Conservation (phyloP, 2,797 vertebrate species). For the Acanthiza pusilla region DNA sequence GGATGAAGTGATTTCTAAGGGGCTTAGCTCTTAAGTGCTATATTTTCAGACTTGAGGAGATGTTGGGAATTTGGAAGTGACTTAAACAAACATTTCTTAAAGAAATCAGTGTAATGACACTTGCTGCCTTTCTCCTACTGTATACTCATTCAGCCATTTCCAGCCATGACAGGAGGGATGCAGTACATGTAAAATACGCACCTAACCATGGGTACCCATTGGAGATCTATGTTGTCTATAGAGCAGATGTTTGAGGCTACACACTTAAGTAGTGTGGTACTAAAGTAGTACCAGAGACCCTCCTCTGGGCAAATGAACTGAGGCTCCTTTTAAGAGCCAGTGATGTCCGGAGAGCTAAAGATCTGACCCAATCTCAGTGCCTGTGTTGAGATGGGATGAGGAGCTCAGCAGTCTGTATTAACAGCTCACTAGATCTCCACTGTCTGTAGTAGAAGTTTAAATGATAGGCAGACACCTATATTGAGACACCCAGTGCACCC, state of each 20-base stretch:
- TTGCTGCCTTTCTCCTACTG: neutral
- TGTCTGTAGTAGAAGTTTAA: neutral
- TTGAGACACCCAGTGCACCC: neutral
- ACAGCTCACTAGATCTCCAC: neutral
- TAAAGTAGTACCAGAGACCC: neutral
- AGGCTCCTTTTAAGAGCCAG: neutral
- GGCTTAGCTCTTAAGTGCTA: neutral
- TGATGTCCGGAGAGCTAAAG: neutral
- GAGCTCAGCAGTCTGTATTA: neutral
- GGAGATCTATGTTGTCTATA: neutral
- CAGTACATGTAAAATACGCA: neutral
- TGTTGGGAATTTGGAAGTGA: neutral
- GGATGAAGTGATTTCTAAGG: neutral
- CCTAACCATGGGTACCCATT: neutral
- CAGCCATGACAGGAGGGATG: neutral
- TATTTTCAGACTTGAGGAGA: neutral
- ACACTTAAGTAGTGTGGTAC: neutral
- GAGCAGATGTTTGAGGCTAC: neutral
- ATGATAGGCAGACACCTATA: neutral
- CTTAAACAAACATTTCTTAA: slow-evolving; percentile 2
- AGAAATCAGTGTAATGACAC: neutral
- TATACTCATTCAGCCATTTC: neutral
- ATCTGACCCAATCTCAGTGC: neutral
- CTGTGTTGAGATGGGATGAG: accelerated
- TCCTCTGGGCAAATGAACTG: neutral